Evolutionary conservation across 2,888 invertebrate genomes (phyloP), one percentile per base, ranked within the genome.

Genomic region (Pelosia muscerda): DNA sequence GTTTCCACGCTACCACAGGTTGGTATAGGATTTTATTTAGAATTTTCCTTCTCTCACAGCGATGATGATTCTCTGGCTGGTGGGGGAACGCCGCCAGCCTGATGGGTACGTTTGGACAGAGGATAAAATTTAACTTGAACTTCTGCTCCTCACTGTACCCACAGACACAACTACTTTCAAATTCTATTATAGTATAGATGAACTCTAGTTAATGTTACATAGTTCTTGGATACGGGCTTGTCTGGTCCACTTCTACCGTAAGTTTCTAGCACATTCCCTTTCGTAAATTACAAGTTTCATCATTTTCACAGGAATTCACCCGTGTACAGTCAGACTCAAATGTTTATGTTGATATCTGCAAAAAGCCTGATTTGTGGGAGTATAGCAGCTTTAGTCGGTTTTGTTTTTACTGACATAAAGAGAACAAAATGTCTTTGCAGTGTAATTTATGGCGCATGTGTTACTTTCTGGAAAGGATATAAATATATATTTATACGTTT

Each of bases 191-290:
- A 15, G 9, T 31, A 31, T 9, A 38, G 65, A 60, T 78, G 38
- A 67, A 42, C 19, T 42, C 42, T 19, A 42, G 19, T 5, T 38
- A 38, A 15, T 15, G 2, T 19, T 19, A 42, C 15, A 15, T 6
- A n/a, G n/a, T 49, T 49, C n/a, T 49, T 49, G 49, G 49, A 49
- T 49, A 49, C n/a, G 49, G 19, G 49, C 49, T n/a, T n/a, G 49
- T 9, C 49, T n/a, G n/a, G 49, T 49, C 49, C n/a, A 49, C 49
- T n/a, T 49, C 19, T n/a, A 49, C n/a, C n/a, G 49, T 72, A 68
- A 76, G 76, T 74, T 79, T 79, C 72, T 71, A 79, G 79, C 82
- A 77, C 81, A 85, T 84, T 81, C 81, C 80, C 77, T 81, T 78
- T 19, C 49, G n/a, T 49, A 49, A 49, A 49, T 49, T 49, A n/a